These are phyloP conservation scores for Melangyna quadrimaculata DNA, from an alignment of 2,888 invertebrate genomes.

Conservation along the genomic window DNA sequence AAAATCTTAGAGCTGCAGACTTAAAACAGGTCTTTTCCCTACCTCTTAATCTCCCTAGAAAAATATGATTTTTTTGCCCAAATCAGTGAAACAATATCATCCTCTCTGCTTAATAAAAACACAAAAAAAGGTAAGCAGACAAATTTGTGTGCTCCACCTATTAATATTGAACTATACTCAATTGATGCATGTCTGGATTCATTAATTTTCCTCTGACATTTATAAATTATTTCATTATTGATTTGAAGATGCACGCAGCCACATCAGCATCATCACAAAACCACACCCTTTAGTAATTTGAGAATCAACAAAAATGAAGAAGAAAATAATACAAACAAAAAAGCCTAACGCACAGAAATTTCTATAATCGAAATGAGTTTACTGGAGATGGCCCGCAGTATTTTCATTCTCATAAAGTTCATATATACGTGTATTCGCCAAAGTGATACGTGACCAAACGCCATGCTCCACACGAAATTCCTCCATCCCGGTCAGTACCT, in stretches of 20 bases:
- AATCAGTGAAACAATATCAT: too few species aligned
- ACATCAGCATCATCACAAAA: background rate
- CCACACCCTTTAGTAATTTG: constrained; percentile 1
- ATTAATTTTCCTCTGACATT: background rate
- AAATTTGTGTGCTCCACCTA: too few species aligned
- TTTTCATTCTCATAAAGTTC: constrained; percentile 31
- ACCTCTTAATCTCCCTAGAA: too few species aligned
- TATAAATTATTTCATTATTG: background rate
- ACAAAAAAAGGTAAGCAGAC: too few species aligned
- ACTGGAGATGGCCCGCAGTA: constrained; percentile 45
- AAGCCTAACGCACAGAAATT: background rate
- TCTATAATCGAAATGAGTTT: constrained; percentile 68
- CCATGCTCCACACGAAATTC: constrained; percentile 53
- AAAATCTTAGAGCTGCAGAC: too few species aligned
- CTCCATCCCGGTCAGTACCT: constrained; percentile 33
- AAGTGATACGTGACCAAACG: constrained; percentile 70
- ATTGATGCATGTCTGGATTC: background rate
- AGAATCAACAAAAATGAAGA: too few species aligned
- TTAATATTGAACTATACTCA: too few species aligned
- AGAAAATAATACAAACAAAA: too few species aligned
- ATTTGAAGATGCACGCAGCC: background rate
- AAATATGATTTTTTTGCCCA: too few species aligned
- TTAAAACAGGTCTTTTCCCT: too few species aligned
- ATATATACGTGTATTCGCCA: background rate
- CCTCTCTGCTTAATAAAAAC: too few species aligned